phyloP scores from a whole-genome alignment of 2,888 invertebrate genomes.

The Agrilus cyanescens region DNA sequence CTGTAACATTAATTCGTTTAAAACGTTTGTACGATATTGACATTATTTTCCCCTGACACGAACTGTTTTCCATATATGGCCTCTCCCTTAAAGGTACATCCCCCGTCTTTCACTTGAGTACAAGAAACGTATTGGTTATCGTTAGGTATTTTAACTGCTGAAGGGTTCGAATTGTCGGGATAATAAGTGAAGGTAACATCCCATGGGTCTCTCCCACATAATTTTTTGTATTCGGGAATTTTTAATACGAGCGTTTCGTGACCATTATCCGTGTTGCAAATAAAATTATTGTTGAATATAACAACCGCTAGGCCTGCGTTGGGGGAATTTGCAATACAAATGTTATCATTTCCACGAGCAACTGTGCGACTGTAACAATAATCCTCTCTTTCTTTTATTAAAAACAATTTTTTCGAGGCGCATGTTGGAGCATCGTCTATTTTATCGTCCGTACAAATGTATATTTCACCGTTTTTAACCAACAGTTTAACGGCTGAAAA shows the following conservation, averaged over 20 bases:
- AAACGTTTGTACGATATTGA: too few species aligned
- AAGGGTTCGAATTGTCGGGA: constrained; percentile 5
- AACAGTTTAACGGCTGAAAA: too few species aligned
- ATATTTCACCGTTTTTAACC: too few species aligned
- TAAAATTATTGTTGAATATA: not conserved
- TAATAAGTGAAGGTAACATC: constrained; percentile 7
- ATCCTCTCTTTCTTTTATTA: not conserved
- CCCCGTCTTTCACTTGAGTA: not conserved
- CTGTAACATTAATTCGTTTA: too few species aligned
- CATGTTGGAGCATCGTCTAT: too few species aligned
- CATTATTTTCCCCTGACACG: too few species aligned
- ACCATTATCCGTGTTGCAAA: not conserved
- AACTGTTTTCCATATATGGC: too few species aligned
- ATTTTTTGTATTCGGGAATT: not conserved
- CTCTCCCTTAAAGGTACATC: too few species aligned
- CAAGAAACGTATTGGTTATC: constrained; percentile 10
- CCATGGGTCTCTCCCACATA: constrained; percentile 6
- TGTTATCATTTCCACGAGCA: not conserved
- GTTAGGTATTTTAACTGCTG: constrained; percentile 10
- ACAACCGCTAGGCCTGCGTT: too few species aligned
- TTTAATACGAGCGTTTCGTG: not conserved
- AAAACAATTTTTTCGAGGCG: too few species aligned
- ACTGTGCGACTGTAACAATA: constrained; percentile 4
- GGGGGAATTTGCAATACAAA: too few species aligned
- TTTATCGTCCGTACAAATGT: too few species aligned